Percentiles rank a stretch among this genome's conserved stretches.
Conservation (phyloP, 1,140 invertebrate genomes). For the Batillaria attramentaria region DNA sequence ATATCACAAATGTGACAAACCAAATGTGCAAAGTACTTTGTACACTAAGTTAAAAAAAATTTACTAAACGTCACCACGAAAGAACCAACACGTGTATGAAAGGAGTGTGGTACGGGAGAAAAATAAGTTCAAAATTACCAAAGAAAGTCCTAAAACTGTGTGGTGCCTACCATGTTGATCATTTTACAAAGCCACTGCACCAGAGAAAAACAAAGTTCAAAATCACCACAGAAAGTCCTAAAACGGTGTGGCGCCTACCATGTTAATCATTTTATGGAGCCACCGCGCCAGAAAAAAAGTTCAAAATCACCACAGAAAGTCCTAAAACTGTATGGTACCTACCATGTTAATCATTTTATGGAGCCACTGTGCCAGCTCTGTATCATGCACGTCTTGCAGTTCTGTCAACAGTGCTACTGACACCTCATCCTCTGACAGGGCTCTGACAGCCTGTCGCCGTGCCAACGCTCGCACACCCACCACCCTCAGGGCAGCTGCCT, state of each 20-base stretch:
- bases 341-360: slow-evolving; percentile 52
- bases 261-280: no score
- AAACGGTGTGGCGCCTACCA: no score
- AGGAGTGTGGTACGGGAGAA: no score
- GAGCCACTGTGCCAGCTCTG: slow-evolving; percentile 52
- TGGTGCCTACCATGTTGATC: no score
- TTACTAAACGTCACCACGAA: no score
- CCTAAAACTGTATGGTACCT: slow-evolving; percentile 6
- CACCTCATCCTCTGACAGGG: slow-evolving; percentile 49
- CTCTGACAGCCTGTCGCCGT: slow-evolving; percentile 10
- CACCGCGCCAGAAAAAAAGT: not conserved
- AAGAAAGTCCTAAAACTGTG: no score
- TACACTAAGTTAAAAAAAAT: no score
- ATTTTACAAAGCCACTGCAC: no score
- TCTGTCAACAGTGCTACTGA: slow-evolving; percentile 49
- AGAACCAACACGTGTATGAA: no score
- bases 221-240: no score
- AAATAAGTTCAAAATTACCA: not conserved
- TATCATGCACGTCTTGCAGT: slow-evolving; percentile 61
- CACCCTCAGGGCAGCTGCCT: slow-evolving; percentile 59
- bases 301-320: not conserved
- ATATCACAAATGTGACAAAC: no score
- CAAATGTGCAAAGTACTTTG: no score
- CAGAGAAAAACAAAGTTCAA: not conserved
- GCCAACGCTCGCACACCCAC: slow-evolving; percentile 42